A percentile compares a stretch with the other conserved stretches of the same genome.
phyloP scores from a whole-genome alignment of 2,888 invertebrate genomes.

The Xestoiulus laeticollis region DNA sequence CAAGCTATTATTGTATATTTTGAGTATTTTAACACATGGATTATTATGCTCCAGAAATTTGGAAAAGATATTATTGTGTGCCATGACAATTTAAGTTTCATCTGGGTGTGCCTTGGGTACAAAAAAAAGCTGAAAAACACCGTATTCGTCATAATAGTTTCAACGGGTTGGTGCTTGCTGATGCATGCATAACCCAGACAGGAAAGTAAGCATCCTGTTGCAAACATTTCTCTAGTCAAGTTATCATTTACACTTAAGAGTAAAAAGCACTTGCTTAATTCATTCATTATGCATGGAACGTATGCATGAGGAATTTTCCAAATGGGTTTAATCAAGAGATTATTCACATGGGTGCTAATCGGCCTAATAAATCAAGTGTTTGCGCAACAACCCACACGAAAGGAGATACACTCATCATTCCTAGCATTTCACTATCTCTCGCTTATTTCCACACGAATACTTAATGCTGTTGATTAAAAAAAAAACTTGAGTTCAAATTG shows the following conservation, averaged over 20 bases:
- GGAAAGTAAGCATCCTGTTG: conserved; percentile 3
- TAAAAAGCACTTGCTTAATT: conserved; percentile 30
- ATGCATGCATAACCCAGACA: neutral
- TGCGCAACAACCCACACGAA: neutral
- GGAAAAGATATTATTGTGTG: no score
- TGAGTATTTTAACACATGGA: no score
- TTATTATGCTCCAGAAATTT: no score
- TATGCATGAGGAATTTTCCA: neutral
- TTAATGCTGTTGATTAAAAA: neutral
- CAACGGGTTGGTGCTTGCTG: neutral
- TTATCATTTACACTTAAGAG: conserved; percentile 27
- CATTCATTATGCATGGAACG: neutral
- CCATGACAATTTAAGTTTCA: no score
- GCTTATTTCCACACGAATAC: neutral
- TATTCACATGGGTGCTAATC: conserved; percentile 28
- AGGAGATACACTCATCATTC: neutral
- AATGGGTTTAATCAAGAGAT: neutral
- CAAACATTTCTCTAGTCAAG: neutral
- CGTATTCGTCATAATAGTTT: neutral
- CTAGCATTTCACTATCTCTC: neutral
- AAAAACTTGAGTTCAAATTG: neutral
- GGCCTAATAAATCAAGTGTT: conserved; percentile 30
- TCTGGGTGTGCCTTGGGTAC: no score
- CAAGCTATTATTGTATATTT: no score
- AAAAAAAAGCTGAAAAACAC: neutral